These are phyloP conservation scores for Pseudonaja textilis DNA, from an alignment of 2,113 vertebrate genomes.

Conservation along the genomic window DNA sequence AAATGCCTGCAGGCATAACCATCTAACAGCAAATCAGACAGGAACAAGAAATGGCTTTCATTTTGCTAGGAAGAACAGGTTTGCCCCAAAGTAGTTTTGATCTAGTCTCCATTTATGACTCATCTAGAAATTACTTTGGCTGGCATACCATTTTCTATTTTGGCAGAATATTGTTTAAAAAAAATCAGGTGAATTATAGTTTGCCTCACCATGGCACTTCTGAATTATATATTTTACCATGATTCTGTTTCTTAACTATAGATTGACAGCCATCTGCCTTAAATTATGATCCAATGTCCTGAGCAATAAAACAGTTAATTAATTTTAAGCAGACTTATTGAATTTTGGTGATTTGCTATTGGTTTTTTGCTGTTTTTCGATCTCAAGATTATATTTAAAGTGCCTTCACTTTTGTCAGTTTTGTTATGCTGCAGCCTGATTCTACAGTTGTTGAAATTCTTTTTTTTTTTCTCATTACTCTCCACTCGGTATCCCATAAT, in stretches of 20 bases:
- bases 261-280: not conserved
- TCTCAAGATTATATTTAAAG: not conserved
- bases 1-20: slow-evolving; percentile 10
- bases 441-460: not conserved
- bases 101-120: slow-evolving; percentile 35
- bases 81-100: slow-evolving; percentile 13
- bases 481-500: not conserved
- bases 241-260: not conserved
- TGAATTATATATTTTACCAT: not conserved
- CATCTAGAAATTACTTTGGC: not conserved
- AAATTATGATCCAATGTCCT: not conserved
- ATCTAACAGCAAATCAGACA: not conserved
- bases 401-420: not conserved
- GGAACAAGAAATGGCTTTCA: slow-evolving; percentile 4
- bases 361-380: not conserved
- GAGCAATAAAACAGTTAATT: not conserved
- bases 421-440: not conserved
- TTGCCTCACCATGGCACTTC: not conserved
- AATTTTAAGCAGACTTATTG: not conserved
- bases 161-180: not conserved
- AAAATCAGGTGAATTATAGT: not conserved
- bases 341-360: not conserved
- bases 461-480: not conserved
- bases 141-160: accelerated
- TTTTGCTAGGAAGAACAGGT: not conserved